Base-by-base conservation (phyloP, 2,113 vertebrate species). In the Pseudonaja textilis region DNA sequence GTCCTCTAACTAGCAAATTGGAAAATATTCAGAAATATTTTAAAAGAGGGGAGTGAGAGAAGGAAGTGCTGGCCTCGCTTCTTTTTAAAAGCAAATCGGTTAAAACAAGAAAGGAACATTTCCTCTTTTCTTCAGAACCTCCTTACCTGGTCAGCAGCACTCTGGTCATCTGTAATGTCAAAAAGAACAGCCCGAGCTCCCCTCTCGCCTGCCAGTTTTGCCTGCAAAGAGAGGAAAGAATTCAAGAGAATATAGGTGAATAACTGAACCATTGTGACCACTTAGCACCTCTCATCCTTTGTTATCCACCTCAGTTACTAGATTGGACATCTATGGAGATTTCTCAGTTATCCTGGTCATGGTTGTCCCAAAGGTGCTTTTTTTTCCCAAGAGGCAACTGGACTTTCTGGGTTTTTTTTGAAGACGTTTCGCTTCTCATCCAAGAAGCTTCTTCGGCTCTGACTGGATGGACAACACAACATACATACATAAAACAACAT, bases 171-270 rank as follows among this genome's bases (percentile, higher is more conserved):
- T 0, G 98, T 99, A 95, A 99, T 98, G 94, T 99, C 99, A 85
- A 99, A 99, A 95, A 99, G 99, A 89, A 99, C 98, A 0, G 99
- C 99, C 23, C 98, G 98, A 91, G 99, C 99, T 93, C 99, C 99
- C 94, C 99, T 98, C 87, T 99, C 98, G 89, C 99, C 97, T 0
- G 99, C 99, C 98, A 99, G 98, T 89, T 98, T 98, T 91, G 99
- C 99, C 99, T 99, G 97, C 94, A 93, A 96, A 95, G 97, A 25
- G 96, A 64, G 74, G 26, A 95, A 20, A 8, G 85, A 89, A 23
- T 12, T 90, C 52, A 39, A 26, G 23, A 18, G 88, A 10, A 22
- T 29, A 54, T 52, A 12, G 9, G 57, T 42, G 12, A n/a, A 34
- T 16, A 45, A 16, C 34, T 89, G 5, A 47, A 1, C 0, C 55